phyloP scores from a whole-genome alignment of 2,113 vertebrate genomes.

The Rhinoptilus africanus region DNA sequence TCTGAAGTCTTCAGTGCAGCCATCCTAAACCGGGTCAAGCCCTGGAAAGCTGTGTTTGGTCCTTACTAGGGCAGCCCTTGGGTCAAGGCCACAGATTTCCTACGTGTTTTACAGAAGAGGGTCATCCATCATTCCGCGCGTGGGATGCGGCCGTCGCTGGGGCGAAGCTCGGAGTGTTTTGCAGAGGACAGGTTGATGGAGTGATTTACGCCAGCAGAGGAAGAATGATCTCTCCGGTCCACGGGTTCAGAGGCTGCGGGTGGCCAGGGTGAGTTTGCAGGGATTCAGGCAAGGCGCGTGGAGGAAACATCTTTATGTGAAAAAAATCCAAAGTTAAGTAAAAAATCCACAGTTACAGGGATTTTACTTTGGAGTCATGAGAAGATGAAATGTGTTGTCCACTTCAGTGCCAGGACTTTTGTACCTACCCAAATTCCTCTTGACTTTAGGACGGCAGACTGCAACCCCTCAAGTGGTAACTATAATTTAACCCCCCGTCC shows the following conservation, averaged over 20 bases:
- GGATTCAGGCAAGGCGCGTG: accelerated
- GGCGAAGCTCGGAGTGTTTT: neutral
- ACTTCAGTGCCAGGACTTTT: neutral
- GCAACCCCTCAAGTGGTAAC: neutral
- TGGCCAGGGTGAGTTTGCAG: neutral
- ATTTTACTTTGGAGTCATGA: neutral
- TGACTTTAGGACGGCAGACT: neutral
- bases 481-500: neutral
- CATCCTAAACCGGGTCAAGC: neutral
- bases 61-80: neutral
- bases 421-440: neutral
- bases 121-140: neutral
- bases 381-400: neutral
- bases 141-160: accelerated
- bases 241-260: accelerated
- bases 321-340: neutral
- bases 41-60: neutral
- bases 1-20: neutral
- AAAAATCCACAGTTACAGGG: neutral
- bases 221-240: neutral
- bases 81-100: neutral
- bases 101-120: neutral
- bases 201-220: neutral
- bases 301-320: neutral
- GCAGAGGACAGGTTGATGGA: neutral